phyloP scores from a whole-genome alignment of 2,113 vertebrate species.

The Lethenteron camtschaticum region DNA sequence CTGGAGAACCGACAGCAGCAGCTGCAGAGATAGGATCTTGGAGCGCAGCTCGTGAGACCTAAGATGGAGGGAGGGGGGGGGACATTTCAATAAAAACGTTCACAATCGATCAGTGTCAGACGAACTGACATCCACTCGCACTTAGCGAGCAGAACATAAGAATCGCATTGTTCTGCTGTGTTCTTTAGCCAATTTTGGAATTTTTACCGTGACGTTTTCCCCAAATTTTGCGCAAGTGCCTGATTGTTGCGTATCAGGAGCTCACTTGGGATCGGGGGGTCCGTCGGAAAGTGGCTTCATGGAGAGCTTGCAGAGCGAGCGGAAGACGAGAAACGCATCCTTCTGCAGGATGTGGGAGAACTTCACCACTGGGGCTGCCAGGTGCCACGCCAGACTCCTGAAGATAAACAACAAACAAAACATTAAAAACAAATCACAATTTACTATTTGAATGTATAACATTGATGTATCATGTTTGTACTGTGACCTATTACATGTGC shows the following conservation, averaged over 20 bases:
- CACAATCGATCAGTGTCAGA: too few species aligned
- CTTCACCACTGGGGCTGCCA: constrained; percentile 75
- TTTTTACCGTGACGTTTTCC: too few species aligned
- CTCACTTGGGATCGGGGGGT: constrained; percentile 97
- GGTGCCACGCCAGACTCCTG: constrained; percentile 86
- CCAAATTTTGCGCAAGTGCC: too few species aligned
- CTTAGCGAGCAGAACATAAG: too few species aligned
- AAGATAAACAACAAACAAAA: constrained; percentile 9
- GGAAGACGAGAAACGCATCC: constrained; percentile 97
- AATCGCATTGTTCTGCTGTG: too few species aligned
- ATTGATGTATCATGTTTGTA: too few species aligned
- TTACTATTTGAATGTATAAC: too few species aligned
- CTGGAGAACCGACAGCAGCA: constrained; percentile 91
- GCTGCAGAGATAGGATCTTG: constrained; percentile 87
- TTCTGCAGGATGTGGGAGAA: constrained; percentile 99
- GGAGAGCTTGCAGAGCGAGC: constrained; percentile 93
- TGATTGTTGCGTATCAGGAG: too few species aligned
- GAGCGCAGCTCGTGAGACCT: constrained; percentile 95
- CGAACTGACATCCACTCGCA: too few species aligned
- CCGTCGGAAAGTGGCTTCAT: constrained; percentile 97
- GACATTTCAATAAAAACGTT: background rate
- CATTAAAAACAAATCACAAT: too few species aligned
- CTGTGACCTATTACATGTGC: too few species aligned
- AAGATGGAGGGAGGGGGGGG: constrained; percentile 7
- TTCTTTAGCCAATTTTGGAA: too few species aligned